Evolutionary conservation across 2,888 invertebrate species (phyloP).

Genomic region (Linnaemya vulpina): DNA sequence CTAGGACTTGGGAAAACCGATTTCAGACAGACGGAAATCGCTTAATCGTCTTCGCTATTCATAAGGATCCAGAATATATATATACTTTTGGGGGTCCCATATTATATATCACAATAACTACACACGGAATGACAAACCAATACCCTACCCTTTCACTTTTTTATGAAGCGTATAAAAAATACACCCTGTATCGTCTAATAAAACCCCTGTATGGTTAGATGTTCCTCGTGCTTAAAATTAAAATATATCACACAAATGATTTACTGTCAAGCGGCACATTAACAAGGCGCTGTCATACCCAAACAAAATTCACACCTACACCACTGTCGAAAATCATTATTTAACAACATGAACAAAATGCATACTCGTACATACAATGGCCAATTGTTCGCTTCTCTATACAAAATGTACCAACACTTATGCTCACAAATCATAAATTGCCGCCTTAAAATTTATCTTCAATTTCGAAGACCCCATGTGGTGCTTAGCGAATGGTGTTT

Average conservation of each 20-base stretch:
- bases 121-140: too few species aligned
- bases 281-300: not conserved
- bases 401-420: constrained; percentile 72
- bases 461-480: constrained; percentile 79
- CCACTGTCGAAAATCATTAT: constrained; percentile 52
- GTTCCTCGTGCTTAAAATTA: not conserved
- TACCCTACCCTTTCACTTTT: too few species aligned
- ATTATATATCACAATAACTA: too few species aligned
- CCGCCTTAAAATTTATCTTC: constrained; percentile 83
- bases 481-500: constrained; percentile 76
- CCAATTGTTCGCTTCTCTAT: constrained; percentile 64
- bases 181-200: too few species aligned
- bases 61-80: too few species aligned
- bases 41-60: too few species aligned
- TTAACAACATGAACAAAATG: constrained; percentile 48
- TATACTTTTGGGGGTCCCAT: too few species aligned
- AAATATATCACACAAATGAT: not conserved
- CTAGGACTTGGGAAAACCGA: too few species aligned
- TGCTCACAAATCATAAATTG: constrained; percentile 83
- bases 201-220: too few species aligned
- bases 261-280: not conserved
- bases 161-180: too few species aligned
- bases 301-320: constrained; percentile 44
- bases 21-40: too few species aligned
- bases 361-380: constrained; percentile 61